phyloP scores from a whole-genome alignment of 30 jellyfish, hydroid and myxozoan species.

The Cassiopea xamachana region DNA sequence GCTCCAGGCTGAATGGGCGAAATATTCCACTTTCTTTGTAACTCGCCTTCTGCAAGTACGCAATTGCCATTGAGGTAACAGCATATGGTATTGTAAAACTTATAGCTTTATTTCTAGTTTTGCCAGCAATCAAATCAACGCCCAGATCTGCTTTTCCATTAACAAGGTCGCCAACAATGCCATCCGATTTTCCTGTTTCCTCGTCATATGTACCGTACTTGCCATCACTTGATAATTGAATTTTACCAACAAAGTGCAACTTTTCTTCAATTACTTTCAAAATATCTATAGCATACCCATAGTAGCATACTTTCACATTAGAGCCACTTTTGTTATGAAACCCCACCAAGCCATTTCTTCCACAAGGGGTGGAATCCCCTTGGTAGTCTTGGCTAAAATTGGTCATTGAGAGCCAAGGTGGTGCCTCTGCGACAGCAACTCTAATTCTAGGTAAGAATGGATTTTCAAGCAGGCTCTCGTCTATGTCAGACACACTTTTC shows the following conservation, averaged over 20 bases:
- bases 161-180: conserved; percentile 20
- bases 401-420: conserved; percentile 24
- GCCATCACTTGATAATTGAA: conserved; percentile 31
- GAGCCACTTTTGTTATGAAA: background rate
- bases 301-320: conserved; percentile 15
- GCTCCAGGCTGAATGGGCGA: conserved; percentile 48
- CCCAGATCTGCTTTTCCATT: conserved; percentile 30
- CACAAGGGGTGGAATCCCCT: conserved; percentile 15
- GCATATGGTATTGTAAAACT: conserved; percentile 36
- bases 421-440: conserved; percentile 38
- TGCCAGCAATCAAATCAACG: conserved; percentile 21
- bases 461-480: background rate
- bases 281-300: conserved; percentile 28
- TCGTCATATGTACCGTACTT: conserved; percentile 25
- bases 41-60: conserved; percentile 24
- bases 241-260: conserved; percentile 26
- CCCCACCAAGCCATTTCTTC: conserved; percentile 22
- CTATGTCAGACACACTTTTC: background rate
- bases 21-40: conserved; percentile 44
- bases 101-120: conserved; percentile 14
- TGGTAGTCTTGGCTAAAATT: background rate
- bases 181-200: conserved; percentile 14
- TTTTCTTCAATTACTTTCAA: conserved; percentile 39
- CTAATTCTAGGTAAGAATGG: conserved; percentile 26
- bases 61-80: conserved; percentile 35